Evolutionary conservation across 2,797 vertebrate genomes (phyloP).

Genomic region (Danio choprae): DNA sequence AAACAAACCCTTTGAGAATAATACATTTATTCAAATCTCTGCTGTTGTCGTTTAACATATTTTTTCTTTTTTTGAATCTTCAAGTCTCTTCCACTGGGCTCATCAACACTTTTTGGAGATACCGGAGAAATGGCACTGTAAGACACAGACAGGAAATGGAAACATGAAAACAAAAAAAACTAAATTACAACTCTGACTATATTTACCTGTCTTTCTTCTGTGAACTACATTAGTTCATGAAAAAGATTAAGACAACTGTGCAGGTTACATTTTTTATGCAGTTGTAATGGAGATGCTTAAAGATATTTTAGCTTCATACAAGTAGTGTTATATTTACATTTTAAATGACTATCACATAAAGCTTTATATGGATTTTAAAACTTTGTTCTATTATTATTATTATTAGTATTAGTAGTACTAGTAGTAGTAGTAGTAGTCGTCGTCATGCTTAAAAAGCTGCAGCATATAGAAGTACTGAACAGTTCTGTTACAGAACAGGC

Average conservation of each 20-base stretch:
- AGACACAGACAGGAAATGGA: constrained; percentile 56
- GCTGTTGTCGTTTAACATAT: neutral
- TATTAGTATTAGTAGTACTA: too few species aligned
- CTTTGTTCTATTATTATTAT: too few species aligned
- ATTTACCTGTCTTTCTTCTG: neutral
- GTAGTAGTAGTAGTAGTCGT: too few species aligned
- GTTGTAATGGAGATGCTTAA: neutral
- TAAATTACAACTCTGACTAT: neutral
- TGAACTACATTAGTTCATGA: neutral
- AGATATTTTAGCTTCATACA: neutral
- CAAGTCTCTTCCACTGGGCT: constrained; percentile 35
- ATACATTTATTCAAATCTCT: too few species aligned
- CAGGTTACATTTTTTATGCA: neutral
- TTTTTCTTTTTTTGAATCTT: neutral
- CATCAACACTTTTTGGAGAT: constrained; percentile 56
- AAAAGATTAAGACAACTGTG: neutral
- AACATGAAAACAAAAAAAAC: too few species aligned
- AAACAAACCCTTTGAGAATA: neutral
- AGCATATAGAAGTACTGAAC: neutral
- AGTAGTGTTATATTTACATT: neutral
- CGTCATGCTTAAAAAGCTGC: neutral
- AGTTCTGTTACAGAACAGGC: neutral
- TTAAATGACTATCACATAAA: neutral
- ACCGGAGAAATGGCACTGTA: constrained; percentile 79
- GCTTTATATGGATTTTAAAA: too few species aligned